Evolutionary conservation across 2,113 vertebrate species (phyloP).

Genomic region (Albula glossodonta): DNA sequence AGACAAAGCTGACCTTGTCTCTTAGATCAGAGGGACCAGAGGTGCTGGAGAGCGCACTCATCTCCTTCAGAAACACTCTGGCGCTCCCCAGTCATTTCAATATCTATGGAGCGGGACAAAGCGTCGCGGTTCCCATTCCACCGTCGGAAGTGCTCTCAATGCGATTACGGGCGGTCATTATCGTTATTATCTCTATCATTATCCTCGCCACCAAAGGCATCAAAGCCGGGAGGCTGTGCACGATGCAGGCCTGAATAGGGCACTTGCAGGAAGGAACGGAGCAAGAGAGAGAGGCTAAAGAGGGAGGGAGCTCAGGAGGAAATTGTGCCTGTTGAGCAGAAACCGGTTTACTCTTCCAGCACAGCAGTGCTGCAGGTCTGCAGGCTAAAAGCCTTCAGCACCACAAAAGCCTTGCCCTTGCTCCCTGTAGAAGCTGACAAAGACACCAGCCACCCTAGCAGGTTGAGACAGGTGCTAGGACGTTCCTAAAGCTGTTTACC

Average conservation of each 20-base stretch:
- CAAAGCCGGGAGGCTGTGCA: slow-evolving; percentile 51
- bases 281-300: slow-evolving; percentile 11
- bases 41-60: slow-evolving; percentile 25
- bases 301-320: slow-evolving; percentile 55
- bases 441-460: not conserved
- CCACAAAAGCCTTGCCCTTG: not conserved
- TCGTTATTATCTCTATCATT: slow-evolving; percentile 55
- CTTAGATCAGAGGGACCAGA: slow-evolving; percentile 41
- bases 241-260: slow-evolving; percentile 47
- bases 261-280: slow-evolving; percentile 25
- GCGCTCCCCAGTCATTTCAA: slow-evolving; percentile 47
- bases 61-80: slow-evolving; percentile 16
- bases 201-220: slow-evolving; percentile 62
- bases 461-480: not conserved
- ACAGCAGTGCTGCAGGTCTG: too few species aligned
- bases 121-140: not conserved
- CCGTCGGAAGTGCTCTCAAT: slow-evolving; percentile 36
- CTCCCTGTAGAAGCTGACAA: not conserved
- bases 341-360: slow-evolving; percentile 36
- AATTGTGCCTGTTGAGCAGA: slow-evolving; percentile 58
- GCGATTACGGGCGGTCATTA: slow-evolving; percentile 56
- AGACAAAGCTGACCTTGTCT: slow-evolving; percentile 48
- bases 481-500: not conserved
- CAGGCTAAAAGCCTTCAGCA: not conserved
- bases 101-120: slow-evolving; percentile 44